Percentiles rank a stretch among this genome's conserved stretches.
These are phyloP conservation scores for Hyaena hyaena DNA, from an alignment of 2,113 vertebrate genomes.

Conservation along the genomic window DNA sequence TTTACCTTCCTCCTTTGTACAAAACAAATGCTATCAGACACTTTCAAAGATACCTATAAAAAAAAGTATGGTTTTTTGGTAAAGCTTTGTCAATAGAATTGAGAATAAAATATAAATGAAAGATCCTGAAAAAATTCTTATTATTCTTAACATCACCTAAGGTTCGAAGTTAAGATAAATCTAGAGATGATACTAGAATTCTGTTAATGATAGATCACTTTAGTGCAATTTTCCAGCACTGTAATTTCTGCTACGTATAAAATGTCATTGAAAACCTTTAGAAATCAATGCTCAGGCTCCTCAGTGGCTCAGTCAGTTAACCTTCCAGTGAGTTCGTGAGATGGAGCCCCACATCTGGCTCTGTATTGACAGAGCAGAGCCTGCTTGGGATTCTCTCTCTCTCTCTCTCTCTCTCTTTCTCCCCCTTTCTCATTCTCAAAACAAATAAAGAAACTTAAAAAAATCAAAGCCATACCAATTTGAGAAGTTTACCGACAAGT, in stretches of 20 bases:
- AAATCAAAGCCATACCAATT: background rate
- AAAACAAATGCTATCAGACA: background rate
- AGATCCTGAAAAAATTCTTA: background rate
- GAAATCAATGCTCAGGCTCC: background rate
- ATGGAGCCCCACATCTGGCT: too few relatives aligned
- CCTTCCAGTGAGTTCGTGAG: too few relatives aligned
- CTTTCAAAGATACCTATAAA: background rate
- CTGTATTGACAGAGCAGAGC: too few relatives aligned
- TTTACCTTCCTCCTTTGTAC: background rate
- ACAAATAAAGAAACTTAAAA: background rate
- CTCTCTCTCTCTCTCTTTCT: too few relatives aligned
- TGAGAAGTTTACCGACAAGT: slow-evolving; percentile 22
- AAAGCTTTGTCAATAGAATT: background rate
- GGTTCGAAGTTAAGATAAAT: slow-evolving; percentile 26
- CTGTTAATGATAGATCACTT: background rate
- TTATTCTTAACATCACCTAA: slow-evolving; percentile 26
- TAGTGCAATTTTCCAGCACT: background rate
- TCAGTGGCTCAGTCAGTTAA: too few relatives aligned
- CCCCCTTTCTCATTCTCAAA: too few relatives aligned
- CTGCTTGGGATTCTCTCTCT: too few relatives aligned
- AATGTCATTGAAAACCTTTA: background rate
- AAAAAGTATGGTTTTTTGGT: background rate
- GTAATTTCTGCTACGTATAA: background rate
- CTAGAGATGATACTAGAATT: background rate
- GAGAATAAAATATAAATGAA: slow-evolving; percentile 34